Percentiles rank a stretch among this genome's conserved stretches.
These are phyloP conservation scores for Nephrotoma appendiculata DNA, from an alignment of 2,888 invertebrate species.

Conservation along the genomic window DNA sequence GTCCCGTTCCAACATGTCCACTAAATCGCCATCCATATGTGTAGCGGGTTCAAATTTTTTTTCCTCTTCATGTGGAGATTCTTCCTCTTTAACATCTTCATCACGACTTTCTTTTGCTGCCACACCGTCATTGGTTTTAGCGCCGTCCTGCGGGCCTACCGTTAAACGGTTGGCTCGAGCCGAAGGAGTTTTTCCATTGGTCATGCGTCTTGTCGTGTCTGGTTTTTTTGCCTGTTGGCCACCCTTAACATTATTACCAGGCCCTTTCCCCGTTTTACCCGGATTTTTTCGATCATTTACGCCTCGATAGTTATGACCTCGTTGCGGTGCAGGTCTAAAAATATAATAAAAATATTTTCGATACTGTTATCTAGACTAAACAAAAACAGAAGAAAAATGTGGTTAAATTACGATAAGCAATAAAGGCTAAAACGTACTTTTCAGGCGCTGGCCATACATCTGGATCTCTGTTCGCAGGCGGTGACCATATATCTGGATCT, in stretches of 20 bases:
- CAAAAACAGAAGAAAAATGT: not conserved
- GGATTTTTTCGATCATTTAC: not conserved
- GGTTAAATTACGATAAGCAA: not conserved
- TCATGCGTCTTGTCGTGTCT: not conserved
- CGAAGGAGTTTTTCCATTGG: conserved; percentile 5
- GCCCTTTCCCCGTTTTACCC: not conserved
- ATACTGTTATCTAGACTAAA: too few relatives aligned
- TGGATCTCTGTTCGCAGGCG: conserved; percentile 51
- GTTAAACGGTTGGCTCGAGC: conserved; percentile 2
- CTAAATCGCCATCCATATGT: conserved; percentile 76
- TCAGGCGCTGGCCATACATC: conserved; percentile 79
- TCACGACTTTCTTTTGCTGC: conserved; percentile 41
- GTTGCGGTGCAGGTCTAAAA: not conserved
- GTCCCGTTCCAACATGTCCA: conserved; percentile 86
- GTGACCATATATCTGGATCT: conserved; percentile 71
- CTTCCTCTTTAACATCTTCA: conserved; percentile 46
- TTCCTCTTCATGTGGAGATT: conserved; percentile 45
- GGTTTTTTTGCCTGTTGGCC: not conserved
- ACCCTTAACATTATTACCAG: not conserved
- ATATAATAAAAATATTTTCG: not conserved
- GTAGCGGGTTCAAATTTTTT: conserved; percentile 70
- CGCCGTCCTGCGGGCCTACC: not conserved
- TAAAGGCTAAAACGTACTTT: conserved; percentile 34
- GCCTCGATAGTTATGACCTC: not conserved
- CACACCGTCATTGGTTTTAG: conserved; percentile 19